Percentiles rank a stretch among this genome's conserved stretches.
Conservation (phyloP, 2,113 vertebrate species). For the Malurus alboscapulatus region DNA sequence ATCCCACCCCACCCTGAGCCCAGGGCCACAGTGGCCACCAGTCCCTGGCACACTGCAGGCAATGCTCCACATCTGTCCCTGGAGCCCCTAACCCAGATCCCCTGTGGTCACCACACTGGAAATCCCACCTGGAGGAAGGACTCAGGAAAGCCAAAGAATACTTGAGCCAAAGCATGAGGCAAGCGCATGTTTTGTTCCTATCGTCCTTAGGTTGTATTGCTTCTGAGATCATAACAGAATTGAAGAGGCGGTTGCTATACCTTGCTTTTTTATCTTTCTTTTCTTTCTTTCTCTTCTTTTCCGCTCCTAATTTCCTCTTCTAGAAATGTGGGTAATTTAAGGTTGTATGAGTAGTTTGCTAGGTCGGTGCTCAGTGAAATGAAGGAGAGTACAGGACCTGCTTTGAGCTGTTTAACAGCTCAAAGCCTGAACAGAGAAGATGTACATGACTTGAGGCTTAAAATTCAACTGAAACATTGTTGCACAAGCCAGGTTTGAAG, state of each 20-base stretch:
- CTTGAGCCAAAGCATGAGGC: background rate
- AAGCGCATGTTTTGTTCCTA: too few species aligned
- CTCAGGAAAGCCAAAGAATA: background rate
- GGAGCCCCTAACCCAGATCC: background rate
- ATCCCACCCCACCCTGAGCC: background rate
- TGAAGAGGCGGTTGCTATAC: accelerated
- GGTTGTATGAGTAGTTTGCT: background rate
- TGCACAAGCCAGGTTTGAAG: background rate
- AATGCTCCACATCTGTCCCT: too few species aligned
- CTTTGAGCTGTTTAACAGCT: background rate
- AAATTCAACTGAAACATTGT: background rate
- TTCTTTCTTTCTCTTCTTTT: background rate
- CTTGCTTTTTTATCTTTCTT: background rate
- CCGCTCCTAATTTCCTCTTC: background rate
- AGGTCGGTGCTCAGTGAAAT: accelerated
- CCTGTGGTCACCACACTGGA: background rate
- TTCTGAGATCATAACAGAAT: background rate
- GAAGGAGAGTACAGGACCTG: background rate
- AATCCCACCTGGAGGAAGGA: background rate
- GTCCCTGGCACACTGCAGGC: background rate
- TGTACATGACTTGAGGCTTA: background rate
- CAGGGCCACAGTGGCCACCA: too few species aligned
- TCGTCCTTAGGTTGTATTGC: background rate
- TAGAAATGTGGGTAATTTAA: background rate
- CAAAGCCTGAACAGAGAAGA: background rate